Percentiles rank a stretch among this genome's conserved stretches.
phyloP scores from a whole-genome alignment of 64 coral and sea anemone species.

The Stichodactyla helianthus region DNA sequence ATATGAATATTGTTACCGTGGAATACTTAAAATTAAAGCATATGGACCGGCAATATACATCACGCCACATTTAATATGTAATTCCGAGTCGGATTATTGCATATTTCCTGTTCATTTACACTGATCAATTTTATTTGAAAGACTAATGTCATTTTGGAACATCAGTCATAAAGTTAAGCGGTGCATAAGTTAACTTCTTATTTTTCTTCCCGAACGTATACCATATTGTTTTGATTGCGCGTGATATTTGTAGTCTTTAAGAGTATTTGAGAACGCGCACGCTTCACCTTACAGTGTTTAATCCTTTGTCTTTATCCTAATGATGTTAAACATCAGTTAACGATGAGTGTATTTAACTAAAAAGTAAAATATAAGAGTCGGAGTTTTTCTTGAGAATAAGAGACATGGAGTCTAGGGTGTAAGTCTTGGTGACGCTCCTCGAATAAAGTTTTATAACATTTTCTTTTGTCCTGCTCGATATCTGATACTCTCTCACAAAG shows the following conservation, averaged over 20 bases:
- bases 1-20: not conserved
- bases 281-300: not conserved
- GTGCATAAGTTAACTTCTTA: not conserved
- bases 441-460: not conserved
- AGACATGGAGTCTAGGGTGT: not conserved
- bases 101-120: conserved; percentile 13
- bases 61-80: not conserved
- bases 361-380: not conserved
- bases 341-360: not conserved
- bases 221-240: not conserved
- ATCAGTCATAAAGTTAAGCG: not conserved
- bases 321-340: not conserved
- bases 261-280: not conserved
- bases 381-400: not conserved
- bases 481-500: conserved; percentile 20
- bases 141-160: not conserved
- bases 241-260: not conserved
- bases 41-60: conserved; percentile 3
- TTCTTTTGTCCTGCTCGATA: not conserved
- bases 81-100: conserved; percentile 10
- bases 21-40: conserved; percentile 1
- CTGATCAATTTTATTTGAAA: conserved; percentile 3
- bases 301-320: not conserved
- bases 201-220: not conserved
- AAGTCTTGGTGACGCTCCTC: not conserved